phyloP scores from a whole-genome alignment of 2,888 invertebrate genomes.

The Frankliniella intonsa region DNA sequence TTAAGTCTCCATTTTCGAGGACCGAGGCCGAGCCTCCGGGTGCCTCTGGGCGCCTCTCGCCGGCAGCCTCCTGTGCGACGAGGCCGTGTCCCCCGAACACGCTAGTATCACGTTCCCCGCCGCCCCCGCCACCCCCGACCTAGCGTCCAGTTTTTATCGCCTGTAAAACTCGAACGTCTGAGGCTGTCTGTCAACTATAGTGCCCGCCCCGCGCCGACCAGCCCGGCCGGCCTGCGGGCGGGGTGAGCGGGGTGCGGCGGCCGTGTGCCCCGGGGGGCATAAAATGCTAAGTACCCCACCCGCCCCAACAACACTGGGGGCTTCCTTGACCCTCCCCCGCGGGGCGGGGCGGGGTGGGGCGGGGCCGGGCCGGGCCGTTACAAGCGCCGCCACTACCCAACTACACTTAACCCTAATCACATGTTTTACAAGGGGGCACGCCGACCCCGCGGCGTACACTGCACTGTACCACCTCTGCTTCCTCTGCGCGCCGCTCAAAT shows the following conservation, averaged over 20 bases:
- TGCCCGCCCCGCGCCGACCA: background rate
- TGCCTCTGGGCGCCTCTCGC: background rate
- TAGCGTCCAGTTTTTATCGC: conserved; percentile 24
- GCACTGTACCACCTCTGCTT: too few relatives aligned
- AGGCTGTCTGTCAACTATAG: conserved; percentile 25
- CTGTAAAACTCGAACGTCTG: conserved; percentile 19
- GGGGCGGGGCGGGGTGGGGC: background rate
- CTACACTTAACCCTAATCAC: conserved; percentile 26
- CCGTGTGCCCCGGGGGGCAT: background rate
- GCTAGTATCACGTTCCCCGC: background rate
- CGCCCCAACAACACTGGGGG: background rate
- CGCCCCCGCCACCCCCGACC: background rate
- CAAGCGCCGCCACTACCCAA: background rate
- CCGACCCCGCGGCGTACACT: background rate
- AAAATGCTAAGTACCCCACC: conserved; percentile 14
- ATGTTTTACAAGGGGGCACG: conserved; percentile 19
- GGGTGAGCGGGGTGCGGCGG: background rate
- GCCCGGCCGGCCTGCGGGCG: background rate
- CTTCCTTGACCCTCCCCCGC: background rate
- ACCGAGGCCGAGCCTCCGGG: background rate
- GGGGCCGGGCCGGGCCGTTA: background rate
- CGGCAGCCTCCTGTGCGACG: background rate
- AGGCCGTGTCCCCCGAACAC: too few relatives aligned
- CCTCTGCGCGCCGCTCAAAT: too few relatives aligned
- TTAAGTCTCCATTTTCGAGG: background rate